phyloP scores from a whole-genome alignment of 2,797 vertebrate genomes.

The Acipenser transmontanus region DNA sequence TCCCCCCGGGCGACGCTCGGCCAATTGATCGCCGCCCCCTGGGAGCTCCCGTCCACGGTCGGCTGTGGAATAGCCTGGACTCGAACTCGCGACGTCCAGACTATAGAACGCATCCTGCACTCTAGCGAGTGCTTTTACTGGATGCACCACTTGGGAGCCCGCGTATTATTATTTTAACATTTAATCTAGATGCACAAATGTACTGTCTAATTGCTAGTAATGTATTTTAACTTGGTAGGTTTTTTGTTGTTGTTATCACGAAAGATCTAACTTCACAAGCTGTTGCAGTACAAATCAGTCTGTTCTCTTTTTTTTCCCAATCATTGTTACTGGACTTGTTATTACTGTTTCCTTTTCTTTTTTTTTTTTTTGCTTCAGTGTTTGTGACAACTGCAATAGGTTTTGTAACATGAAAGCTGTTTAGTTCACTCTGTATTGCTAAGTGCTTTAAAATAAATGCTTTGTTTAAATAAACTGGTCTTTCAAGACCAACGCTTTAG shows the following conservation, averaged over 20 bases:
- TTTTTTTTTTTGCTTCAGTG: slow-evolving; percentile 57
- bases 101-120: no score
- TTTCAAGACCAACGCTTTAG: slow-evolving; percentile 10
- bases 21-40: no score
- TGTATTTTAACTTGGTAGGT: slow-evolving; percentile 29
- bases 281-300: background rate
- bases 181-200: slow-evolving; percentile 64
- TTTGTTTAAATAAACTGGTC: slow-evolving; percentile 58
- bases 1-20: no score
- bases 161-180: slow-evolving; percentile 45
- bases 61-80: no score
- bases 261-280: slow-evolving; percentile 18
- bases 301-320: slow-evolving; percentile 54
- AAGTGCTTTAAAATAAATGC: slow-evolving; percentile 64
- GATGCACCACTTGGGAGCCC: no score
- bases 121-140: no score
- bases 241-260: slow-evolving; percentile 44
- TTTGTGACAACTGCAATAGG: slow-evolving; percentile 58
- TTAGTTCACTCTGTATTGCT: slow-evolving; percentile 56
- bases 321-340: slow-evolving; percentile 47
- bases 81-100: no score
- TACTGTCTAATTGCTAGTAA: slow-evolving; percentile 54
- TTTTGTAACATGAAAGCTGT: slow-evolving; percentile 51
- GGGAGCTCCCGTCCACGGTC: no score
- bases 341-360: slow-evolving; percentile 13